Base-by-base conservation (phyloP, 2,888 invertebrate species). In the Mesochorus sp. region DNA sequence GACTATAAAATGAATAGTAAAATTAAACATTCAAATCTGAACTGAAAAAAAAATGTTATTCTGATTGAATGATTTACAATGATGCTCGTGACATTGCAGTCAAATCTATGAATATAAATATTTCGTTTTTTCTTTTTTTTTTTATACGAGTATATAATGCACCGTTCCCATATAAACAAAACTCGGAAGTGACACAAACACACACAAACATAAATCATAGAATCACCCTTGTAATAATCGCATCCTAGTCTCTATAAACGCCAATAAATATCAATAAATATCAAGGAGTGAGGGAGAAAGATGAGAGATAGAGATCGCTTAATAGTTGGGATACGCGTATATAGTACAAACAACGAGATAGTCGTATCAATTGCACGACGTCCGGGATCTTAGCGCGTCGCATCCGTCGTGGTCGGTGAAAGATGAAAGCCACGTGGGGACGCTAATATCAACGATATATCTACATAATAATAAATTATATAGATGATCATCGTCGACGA, bases 211-310 rank as follows among this genome's bases (percentile, higher is more conserved):
- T 44, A 55, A 53, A 68, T 55, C 8, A 28, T 44, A 34, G 66
- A 21, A 53, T 14, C 47, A 53, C 66, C 74, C 74, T 70, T 78
- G 44, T 53, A 61, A 70, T 71, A 74, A 74, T 78, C 70, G 78
- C 66, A 74, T 70, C 68, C 57, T 68, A 57, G 59, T 74, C 68
- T 2, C n/a, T 78, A 78, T 78, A 68, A 78, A 57, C 70, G 59
- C 78, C 47, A 78, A 78, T 78, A 74, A 78, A 78, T 78, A 78
- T 78, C 78, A 78, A 78, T 72, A n/a, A n/a, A n/a, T n/a, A n/a
- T n/a, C n/a, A n/a, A n/a, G n/a, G 71, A 72, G 42, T 21, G 17
- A n/a, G n/a, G n/a, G n/a, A 44, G 44, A 44, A n/a, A n/a, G n/a
- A n/a, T 66, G 59, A 49, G 59, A 47, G 44, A 24, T 44, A 59